These are phyloP conservation scores for Neolamprologus sp. DNA, from an alignment of 2,113 vertebrate genomes.

Conservation along the genomic window DNA sequence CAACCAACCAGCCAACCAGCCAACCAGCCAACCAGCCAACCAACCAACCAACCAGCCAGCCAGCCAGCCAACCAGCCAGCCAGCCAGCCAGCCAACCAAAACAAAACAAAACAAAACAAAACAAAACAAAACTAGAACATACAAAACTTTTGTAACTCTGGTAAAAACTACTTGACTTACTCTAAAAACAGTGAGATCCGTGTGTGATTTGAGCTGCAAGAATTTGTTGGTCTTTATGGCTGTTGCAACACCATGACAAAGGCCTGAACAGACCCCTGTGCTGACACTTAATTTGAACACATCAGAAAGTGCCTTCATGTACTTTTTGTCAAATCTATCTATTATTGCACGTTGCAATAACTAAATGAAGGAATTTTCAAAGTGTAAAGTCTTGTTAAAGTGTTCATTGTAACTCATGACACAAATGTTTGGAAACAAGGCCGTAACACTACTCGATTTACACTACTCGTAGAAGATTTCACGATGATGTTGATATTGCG, in stretches of 20 bases:
- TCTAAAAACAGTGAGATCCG: neutral
- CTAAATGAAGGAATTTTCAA: neutral
- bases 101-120: too few species aligned
- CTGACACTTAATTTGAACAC: neutral
- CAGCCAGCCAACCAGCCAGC: fast-evolving
- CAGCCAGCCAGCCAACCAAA: fast-evolving
- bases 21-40: fast-evolving
- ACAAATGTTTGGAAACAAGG: neutral
- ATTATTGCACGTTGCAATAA: fast-evolving
- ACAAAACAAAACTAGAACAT: neutral
- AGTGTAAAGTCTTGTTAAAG: neutral
- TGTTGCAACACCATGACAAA: neutral
- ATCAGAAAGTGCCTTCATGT: neutral
- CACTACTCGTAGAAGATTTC: fast-evolving
- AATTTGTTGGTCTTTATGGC: neutral
- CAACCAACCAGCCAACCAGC: fast-evolving
- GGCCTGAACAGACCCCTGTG: fast-evolving
- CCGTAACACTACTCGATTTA: fast-evolving
- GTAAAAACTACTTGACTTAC: neutral
- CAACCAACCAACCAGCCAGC: fast-evolving
- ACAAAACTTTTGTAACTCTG: neutral
- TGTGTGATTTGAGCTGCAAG: neutral
- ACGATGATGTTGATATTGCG: fast-evolving
- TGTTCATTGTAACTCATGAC: neutral
- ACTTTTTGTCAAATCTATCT: neutral